Percentiles rank a stretch among this genome's conserved stretches.
These are phyloP conservation scores for Paralichthys olivaceus DNA, from an alignment of 2,113 vertebrate species.

Conservation along the genomic window DNA sequence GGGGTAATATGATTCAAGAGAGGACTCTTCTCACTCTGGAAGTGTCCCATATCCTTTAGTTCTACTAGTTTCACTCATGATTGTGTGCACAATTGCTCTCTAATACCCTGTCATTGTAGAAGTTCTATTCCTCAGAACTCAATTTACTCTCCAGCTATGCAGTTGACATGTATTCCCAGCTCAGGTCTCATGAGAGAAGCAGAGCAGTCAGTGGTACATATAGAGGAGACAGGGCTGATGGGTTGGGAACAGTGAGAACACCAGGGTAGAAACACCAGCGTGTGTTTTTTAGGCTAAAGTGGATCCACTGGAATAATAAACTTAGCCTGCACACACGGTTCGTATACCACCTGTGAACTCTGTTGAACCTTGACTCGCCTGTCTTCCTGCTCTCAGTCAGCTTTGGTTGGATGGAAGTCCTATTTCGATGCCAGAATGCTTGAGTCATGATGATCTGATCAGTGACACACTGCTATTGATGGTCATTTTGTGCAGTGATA, in stretches of 20 bases:
- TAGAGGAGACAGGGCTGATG: conserved; percentile 35
- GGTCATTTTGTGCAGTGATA: too few species aligned
- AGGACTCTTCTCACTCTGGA: neutral
- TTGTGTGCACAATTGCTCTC: conserved; percentile 2
- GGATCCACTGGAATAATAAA: neutral
- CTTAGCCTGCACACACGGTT: neutral
- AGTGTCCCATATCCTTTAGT: neutral
- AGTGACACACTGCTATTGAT: conserved; percentile 12
- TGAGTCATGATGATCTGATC: conserved; percentile 4
- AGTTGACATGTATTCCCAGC: conserved; percentile 20
- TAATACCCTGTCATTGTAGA: neutral
- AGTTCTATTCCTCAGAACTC: neutral
- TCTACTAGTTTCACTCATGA: neutral
- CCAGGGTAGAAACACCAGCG: conserved; percentile 12
- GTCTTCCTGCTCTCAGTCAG: neutral
- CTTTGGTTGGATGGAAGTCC: too few species aligned
- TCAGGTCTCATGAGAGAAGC: neutral
- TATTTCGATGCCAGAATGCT: neutral
- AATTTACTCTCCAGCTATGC: neutral
- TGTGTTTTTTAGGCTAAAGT: neutral
- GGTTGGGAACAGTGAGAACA: conserved; percentile 35
- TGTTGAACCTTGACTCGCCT: neutral
- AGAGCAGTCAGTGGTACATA: conserved; percentile 20
- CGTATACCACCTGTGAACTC: neutral
- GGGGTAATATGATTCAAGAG: neutral